A percentile compares a stretch with the other conserved stretches of the same genome.
These are phyloP conservation scores for Macaria liturata DNA, from an alignment of 2,888 invertebrate species.

Conservation along the genomic window DNA sequence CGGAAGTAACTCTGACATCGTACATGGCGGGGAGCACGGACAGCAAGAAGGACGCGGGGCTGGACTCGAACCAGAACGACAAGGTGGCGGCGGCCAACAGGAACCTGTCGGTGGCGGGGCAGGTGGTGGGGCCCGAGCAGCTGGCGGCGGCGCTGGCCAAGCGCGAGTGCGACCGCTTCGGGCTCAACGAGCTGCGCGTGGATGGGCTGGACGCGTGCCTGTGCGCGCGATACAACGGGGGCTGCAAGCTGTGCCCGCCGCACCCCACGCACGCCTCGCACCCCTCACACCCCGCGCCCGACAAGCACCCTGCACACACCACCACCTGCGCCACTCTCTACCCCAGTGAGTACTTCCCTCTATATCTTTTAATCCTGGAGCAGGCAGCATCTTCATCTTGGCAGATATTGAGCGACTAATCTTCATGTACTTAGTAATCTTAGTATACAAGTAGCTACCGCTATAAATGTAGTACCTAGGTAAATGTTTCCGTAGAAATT, in stretches of 20 bases:
- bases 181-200: slow-evolving; percentile 70
- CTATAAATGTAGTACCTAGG: too few species aligned
- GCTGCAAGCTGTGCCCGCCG: slow-evolving; percentile 73
- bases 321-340: slow-evolving; percentile 55
- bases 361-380: too few species aligned
- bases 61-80: slow-evolving; percentile 65
- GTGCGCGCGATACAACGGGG: slow-evolving; percentile 74
- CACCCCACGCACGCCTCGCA: slow-evolving; percentile 53
- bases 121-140: slow-evolving; percentile 55
- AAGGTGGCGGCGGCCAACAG: slow-evolving; percentile 57
- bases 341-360: slow-evolving; percentile 54
- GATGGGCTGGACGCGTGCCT: slow-evolving; percentile 69
- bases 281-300: slow-evolving; percentile 28
- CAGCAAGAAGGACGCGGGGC: slow-evolving; percentile 45
- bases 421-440: too few species aligned
- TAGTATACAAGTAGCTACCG: too few species aligned
- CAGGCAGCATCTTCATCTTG: too few species aligned
- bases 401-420: too few species aligned
- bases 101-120: slow-evolving; percentile 53
- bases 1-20: slow-evolving; percentile 76
- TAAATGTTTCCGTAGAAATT: too few species aligned
- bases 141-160: slow-evolving; percentile 63
- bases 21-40: slow-evolving; percentile 66
- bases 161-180: slow-evolving; percentile 60
- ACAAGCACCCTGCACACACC: slow-evolving; percentile 58